Conservation (phyloP, 2,113 vertebrate species). For the Pantherophis guttatus region DNA sequence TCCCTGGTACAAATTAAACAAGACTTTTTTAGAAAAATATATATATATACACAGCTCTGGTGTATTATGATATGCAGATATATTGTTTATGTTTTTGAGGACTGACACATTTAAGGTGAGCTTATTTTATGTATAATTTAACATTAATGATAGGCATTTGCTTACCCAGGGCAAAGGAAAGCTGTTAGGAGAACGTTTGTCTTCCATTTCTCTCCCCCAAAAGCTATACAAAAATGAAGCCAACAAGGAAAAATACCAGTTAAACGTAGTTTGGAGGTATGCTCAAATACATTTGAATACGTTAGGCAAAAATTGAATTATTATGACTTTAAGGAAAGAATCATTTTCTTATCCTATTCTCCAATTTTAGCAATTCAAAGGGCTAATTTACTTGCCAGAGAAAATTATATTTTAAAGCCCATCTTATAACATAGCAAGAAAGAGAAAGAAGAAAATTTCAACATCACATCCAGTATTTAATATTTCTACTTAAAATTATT, state of each 20-base stretch:
- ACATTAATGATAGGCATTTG: slow-evolving; percentile 37
- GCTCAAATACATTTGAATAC: slow-evolving; percentile 10
- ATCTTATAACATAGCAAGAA: not conserved
- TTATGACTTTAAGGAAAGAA: not conserved
- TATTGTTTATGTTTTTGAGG: not conserved
- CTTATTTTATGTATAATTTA: slow-evolving; percentile 38
- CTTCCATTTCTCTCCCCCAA: slow-evolving; percentile 99
- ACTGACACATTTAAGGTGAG: slow-evolving; percentile 33
- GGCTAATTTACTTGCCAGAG: not conserved
- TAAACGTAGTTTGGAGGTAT: not conserved
- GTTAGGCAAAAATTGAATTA: not conserved
- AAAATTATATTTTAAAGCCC: not conserved
- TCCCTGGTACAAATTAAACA: not conserved
- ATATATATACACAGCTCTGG: not conserved
- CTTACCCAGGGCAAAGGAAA: slow-evolving; percentile 95
- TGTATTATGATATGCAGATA: slow-evolving; percentile 1
- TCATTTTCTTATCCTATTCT: not conserved
- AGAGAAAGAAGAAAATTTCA: not conserved
- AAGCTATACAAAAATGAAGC: slow-evolving; percentile 76
- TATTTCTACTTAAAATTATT: not conserved
- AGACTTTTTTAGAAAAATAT: not conserved
- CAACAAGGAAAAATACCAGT: slow-evolving; percentile 5
- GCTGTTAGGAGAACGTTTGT: slow-evolving; percentile 95
- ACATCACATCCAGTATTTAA: not conserved
- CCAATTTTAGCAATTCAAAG: not conserved